Evolutionary conservation across 2,113 vertebrate genomes (phyloP).

Genomic region (Ceyx melanurus): DNA sequence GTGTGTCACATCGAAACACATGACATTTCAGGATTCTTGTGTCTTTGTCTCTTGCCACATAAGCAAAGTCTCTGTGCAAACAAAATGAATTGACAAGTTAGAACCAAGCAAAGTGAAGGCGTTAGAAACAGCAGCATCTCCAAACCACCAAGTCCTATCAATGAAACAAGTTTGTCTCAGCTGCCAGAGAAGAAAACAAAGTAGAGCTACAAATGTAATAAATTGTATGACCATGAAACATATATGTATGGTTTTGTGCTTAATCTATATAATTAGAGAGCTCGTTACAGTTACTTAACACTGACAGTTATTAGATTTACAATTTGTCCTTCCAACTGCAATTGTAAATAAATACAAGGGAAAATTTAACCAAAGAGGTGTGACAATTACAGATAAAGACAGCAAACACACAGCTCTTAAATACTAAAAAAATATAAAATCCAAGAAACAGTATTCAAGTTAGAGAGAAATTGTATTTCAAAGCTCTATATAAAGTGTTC

Average conservation of each 20-base stretch:
- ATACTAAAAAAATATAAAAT: neutral
- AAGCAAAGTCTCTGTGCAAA: slow-evolving; percentile 91
- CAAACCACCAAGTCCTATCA: neutral
- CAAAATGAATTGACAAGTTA: neutral
- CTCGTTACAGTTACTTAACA: neutral
- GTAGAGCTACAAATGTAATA: neutral
- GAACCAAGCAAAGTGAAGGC: neutral
- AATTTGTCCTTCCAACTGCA: neutral
- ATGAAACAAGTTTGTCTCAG: neutral
- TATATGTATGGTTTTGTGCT: neutral
- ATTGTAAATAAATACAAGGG: neutral
- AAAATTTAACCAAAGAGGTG: neutral
- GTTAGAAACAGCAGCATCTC: neutral
- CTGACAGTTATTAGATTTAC: neutral
- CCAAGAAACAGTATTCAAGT: neutral
- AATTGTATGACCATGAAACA: neutral
- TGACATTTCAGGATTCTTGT: slow-evolving; percentile 99
- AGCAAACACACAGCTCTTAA: neutral
- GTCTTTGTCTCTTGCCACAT: slow-evolving; percentile 95
- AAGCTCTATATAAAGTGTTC: slow-evolving; percentile 4
- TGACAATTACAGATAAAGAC: neutral
- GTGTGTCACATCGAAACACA: slow-evolving; percentile 98
- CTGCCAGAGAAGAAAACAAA: neutral
- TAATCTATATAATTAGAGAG: neutral
- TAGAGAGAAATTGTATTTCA: neutral